Base-by-base conservation (phyloP, 2,797 vertebrate species). In the Siniperca undulata region DNA sequence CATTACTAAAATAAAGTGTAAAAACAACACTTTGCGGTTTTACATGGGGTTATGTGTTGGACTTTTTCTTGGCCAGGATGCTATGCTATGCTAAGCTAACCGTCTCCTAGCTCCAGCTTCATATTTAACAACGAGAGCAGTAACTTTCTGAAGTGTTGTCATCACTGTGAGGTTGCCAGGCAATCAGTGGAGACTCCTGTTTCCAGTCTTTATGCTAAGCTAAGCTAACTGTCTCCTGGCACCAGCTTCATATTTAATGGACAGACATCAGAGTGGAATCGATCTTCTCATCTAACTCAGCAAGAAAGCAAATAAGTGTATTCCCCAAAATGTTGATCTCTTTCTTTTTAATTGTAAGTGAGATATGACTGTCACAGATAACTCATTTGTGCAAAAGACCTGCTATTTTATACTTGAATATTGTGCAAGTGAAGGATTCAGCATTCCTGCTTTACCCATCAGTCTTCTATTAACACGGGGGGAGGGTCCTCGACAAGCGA, bases 341-440 rank as follows among this genome's bases (percentile, higher is more conserved):
- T 38, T 74, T 30, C 52, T 27, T 14, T 34, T 14, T 34, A 80
- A 53, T 10, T 69, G 3, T n/a, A 59, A 58, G 9, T 46, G 19
- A 67, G 34, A 74, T 22, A 81, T 56, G 1, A 66, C 14, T 59
- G 11, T 30, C n/a, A 13, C 12, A 60, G 22, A 70, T 61, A 36
- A 70, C 52, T 60, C 75, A 42, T 22, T 73, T 77, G 77, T 87
- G 76, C 40, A 27, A 58, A 79, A 52, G 44, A 73, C 66, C 48
- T 50, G 55, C 81, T 79, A 53, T 74, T 81, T 80, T 40, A 20
- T 59, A 0, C 53, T 27, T 7, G 44, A 50, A 68, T 46, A 64
- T 67, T 88, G 89, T 91, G 82, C 91, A 88, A 91, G 82, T 90
- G 79, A 85, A 83, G 73, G 74, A 78, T 70, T 64, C 17, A 60